Base-by-base conservation (phyloP, 1,140 invertebrate species). In the Hyposmocoma kahamanoa region DNA sequence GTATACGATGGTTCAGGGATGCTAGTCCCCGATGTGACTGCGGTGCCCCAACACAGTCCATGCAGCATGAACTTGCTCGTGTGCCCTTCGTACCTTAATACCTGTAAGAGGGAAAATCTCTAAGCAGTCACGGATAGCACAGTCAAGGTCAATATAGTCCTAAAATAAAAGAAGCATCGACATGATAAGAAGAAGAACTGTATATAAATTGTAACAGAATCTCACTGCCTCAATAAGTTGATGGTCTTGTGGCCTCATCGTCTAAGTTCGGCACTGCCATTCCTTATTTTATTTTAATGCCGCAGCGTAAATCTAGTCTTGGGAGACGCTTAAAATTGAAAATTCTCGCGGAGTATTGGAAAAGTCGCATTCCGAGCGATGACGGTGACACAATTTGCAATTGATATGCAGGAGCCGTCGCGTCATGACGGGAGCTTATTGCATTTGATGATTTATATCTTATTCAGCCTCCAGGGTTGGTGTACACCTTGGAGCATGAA, bases 201-300 rank as follows among this genome's bases (percentile, higher is more conserved):
- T 34, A 4, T 8, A 8, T 8, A 34, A 8, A 15, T 4, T 13
- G 4, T n/a, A 13, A 4, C 13, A 8, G 4, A 8, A 34, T 4
- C 15, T 10, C 5, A 3, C 8, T 10, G 3, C 5, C 32, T 34
- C 32, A 34, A 4, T 10, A 4, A 10, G 24, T 11, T 34, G 8
- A 5, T 13, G 32, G 8, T 4, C 32, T 8, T 13, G 15, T 9
- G 15, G 3, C 32, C 24, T 26, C 24, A 26, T 10, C 8, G 2
- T 13, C 19, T 41, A 8, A 41, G 10, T 41, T 1, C 38, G 5
- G 3, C 38, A 18, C 19, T 22, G 38, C 2, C 19, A 41, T 1
- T 3, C 47, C 42, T 67, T 77, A 73, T 76, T 80, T 80, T 83
- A 80, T 80, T 83, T 75, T 79, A 83, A 83, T 73, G 65, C 67